Conservation (phyloP, 2,113 vertebrate genomes). For the Melanerpes aurifrons region DNA sequence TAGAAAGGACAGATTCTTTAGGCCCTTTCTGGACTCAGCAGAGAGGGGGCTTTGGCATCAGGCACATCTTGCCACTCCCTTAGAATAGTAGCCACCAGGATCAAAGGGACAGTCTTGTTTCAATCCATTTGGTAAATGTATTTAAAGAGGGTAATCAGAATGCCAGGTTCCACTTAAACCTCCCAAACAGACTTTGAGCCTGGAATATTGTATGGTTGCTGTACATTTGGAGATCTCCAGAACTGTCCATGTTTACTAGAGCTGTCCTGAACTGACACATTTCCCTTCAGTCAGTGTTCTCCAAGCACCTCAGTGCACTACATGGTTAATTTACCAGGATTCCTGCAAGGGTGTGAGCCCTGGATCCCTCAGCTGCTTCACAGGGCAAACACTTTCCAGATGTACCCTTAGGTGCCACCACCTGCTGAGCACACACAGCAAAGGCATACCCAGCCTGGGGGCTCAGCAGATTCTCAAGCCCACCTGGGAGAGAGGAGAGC, state of each 20-base stretch:
- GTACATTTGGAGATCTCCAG: neutral
- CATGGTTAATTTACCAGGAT: neutral
- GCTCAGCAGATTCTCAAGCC: neutral
- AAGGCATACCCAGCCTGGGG: accelerated
- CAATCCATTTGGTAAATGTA: neutral
- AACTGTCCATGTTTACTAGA: neutral
- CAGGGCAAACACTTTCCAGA: neutral
- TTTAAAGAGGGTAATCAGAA: neutral
- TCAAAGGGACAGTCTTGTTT: neutral
- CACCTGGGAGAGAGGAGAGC: neutral
- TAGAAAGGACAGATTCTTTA: neutral
- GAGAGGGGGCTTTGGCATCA: neutral
- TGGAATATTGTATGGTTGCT: neutral
- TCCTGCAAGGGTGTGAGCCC: neutral
- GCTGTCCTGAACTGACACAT: neutral
- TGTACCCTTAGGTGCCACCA: accelerated
- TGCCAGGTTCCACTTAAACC: neutral
- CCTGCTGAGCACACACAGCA: neutral
- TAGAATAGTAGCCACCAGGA: neutral
- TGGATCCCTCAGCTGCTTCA: neutral
- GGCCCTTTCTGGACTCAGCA: neutral
- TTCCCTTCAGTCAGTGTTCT: neutral
- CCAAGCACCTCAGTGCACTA: neutral
- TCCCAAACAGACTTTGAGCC: neutral
- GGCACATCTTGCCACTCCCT: neutral